Evolutionary conservation across 2,797 vertebrate genomes (phyloP), one percentile per base, ranked within the genome.

Genomic region (Chloroceryle inda): DNA sequence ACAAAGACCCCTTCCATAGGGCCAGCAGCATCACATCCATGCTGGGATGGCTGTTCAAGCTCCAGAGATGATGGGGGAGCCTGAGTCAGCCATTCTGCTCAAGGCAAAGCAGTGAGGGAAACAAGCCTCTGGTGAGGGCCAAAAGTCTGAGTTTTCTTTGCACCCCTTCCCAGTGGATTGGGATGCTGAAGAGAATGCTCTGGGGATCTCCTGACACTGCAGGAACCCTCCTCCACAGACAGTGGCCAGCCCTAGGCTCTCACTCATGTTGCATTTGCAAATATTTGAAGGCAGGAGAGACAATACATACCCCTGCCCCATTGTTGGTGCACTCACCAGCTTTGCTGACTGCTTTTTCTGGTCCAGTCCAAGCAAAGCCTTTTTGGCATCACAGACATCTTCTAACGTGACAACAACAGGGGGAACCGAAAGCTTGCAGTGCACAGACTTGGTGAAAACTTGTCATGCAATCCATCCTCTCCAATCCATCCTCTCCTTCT

Each of bases 401-500:
- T 55, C 88, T 77, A 61, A 56, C 18, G 20, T 63, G 27, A 63
- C 44, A 63, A 10, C 1, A 1, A 44, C 18, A 76, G 33, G 13
- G 75, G 6, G 49, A 76, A 58, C 20, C 0, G 5, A 63, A 82
- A 63, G 20, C 27, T 42, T 19, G 13, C 3, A 1, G 45, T 31
- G 14, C 59, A 19, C 22, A 76, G 53, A 17, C 13, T 50, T 35
- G 15, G 10, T 69, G 49, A 52, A 52, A 52, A 52, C 55, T 63
- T 61, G 61, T 53, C 35, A 59, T 1, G 45, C 42, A 82, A 64
- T 59, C 71, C 53, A 63, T 89, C 81, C 53, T 87, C 86, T 85
- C 67, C 58, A 82, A 64, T 59, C 71, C 53, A 63, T 89, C 81
- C 53, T 87, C 86, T 85, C 69, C 58, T 64, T 29, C 35, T 83